These are phyloP conservation scores for Leptopilina syphax DNA, from an alignment of 2,888 invertebrate species.

Conservation along the genomic window DNA sequence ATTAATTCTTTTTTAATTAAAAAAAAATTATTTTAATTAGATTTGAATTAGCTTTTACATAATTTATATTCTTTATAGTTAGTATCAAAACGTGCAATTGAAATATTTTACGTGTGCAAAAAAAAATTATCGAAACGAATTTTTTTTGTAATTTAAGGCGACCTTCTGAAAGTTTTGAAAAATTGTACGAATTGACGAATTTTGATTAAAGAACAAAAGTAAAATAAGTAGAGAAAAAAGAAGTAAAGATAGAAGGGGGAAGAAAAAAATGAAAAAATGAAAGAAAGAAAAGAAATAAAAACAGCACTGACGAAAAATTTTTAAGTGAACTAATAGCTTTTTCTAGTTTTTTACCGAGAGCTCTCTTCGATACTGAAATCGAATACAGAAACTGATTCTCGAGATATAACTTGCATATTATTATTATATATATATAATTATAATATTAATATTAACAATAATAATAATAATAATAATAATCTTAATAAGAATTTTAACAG, in stretches of 20 bases:
- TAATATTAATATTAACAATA: neutral
- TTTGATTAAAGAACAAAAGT: no score
- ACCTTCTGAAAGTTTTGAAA: neutral
- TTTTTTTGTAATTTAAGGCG: neutral
- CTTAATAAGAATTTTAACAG: no score
- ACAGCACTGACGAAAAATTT: neutral
- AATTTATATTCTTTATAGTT: constrained; percentile 15
- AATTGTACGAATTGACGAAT: neutral
- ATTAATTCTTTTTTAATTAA: constrained; percentile 30
- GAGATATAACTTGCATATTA: constrained; percentile 43
- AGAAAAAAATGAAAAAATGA: no score
- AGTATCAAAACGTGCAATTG: neutral
- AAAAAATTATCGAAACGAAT: no score
- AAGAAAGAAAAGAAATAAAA: neutral
- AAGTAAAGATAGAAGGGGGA: no score
- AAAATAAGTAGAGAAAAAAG: no score
- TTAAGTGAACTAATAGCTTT: constrained; percentile 49
- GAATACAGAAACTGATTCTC: constrained; percentile 25
- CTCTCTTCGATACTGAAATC: constrained; percentile 3
- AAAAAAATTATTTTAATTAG: constrained; percentile 26
- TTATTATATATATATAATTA: neutral
- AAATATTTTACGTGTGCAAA: no score
- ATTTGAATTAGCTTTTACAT: constrained; percentile 6
- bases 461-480: no score
- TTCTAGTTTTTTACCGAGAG: constrained; percentile 57